Evolutionary conservation across 2,888 invertebrate genomes (phyloP).

Genomic region (Timandra comae): DNA sequence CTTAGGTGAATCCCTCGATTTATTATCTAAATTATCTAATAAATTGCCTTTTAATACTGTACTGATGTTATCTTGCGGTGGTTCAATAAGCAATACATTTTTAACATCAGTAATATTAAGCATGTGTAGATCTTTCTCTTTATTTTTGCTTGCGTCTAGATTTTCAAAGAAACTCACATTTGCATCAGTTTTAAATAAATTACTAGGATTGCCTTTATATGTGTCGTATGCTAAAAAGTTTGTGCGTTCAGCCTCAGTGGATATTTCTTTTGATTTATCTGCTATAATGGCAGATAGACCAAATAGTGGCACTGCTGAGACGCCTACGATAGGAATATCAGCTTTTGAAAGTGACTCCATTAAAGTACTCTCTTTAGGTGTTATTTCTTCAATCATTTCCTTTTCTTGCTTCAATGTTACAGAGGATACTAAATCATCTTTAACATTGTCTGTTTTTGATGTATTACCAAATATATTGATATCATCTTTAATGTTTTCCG

Average conservation of each 20-base stretch:
- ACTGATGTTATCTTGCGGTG: slow-evolving; percentile 17
- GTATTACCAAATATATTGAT: no score
- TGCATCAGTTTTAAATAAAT: slow-evolving; percentile 18
- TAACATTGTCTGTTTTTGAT: no score
- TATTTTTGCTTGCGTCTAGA: slow-evolving; percentile 11
- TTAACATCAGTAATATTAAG: slow-evolving; percentile 18
- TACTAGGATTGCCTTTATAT: slow-evolving; percentile 2
- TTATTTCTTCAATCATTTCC: slow-evolving; percentile 1
- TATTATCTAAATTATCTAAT: slow-evolving; percentile 13
- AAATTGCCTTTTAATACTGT: slow-evolving; percentile 14
- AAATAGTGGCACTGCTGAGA: slow-evolving; percentile 36
- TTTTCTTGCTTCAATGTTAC: slow-evolving; percentile 1
- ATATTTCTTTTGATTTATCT: slow-evolving; percentile 29
- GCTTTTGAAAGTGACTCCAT: slow-evolving; percentile 26
- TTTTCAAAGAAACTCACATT: slow-evolving; percentile 32
- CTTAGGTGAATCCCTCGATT: slow-evolving; percentile 3
- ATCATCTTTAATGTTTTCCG: no score
- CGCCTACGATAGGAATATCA: slow-evolving; percentile 26
- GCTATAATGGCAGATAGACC: slow-evolving; percentile 36
- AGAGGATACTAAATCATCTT: neutral
- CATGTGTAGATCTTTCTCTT: slow-evolving; percentile 6
- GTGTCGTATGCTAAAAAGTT: neutral
- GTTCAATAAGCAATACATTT: slow-evolving; percentile 20
- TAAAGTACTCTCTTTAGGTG: slow-evolving; percentile 17
- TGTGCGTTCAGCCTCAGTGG: no score